Evolutionary conservation across 2,113 vertebrate genomes (phyloP).

Genomic region (Gavialis gangeticus): DNA sequence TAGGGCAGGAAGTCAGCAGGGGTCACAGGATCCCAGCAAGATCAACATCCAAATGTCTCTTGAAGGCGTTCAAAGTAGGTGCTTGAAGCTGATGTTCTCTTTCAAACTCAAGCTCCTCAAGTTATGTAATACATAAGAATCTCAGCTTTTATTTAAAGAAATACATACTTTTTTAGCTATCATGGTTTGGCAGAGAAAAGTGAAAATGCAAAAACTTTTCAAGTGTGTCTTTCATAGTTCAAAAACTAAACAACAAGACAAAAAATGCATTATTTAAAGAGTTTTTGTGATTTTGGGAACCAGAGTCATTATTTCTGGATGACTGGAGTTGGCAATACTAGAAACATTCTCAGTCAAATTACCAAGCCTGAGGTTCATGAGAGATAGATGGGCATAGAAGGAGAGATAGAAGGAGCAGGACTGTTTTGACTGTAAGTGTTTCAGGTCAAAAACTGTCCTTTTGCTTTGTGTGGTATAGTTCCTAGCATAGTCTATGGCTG

Average conservation of each 20-base stretch:
- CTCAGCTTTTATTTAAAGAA: neutral
- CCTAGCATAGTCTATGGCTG: too few species aligned
- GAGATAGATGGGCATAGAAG: neutral
- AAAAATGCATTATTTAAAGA: neutral
- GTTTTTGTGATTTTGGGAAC: neutral
- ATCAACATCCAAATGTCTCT: too few species aligned
- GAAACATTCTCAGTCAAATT: neutral
- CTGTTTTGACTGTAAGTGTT: too few species aligned
- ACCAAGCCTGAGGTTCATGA: neutral
- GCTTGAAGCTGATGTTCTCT: too few species aligned
- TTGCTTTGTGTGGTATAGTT: too few species aligned
- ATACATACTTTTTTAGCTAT: neutral
- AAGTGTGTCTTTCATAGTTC: too few species aligned
- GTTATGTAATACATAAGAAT: neutral
- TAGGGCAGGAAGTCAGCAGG: too few species aligned
- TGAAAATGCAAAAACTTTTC: neutral
- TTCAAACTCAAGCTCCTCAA: neutral
- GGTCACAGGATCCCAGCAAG: too few species aligned
- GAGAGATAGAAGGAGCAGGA: neutral
- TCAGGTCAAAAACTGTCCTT: too few species aligned
- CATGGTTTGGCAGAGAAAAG: neutral
- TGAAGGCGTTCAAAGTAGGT: too few species aligned
- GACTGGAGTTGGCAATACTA: neutral
- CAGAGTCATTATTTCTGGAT: neutral
- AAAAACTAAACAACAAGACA: accelerated